These are phyloP conservation scores for Columba guinea DNA, from an alignment of 2,797 vertebrate genomes.

Conservation along the genomic window DNA sequence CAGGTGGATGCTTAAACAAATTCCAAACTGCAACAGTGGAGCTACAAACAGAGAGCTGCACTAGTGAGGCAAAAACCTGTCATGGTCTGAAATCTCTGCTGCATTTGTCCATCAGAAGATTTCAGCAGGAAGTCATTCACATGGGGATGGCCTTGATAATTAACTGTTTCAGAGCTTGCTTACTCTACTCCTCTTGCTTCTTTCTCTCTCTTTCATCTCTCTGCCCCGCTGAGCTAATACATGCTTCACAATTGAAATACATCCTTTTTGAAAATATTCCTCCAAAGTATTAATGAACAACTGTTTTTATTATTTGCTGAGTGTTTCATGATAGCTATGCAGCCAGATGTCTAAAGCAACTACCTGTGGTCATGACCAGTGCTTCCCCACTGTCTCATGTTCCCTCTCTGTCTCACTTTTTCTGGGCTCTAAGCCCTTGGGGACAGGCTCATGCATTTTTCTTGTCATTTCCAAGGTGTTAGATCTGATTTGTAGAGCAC, in stretches of 20 bases:
- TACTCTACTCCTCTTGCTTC: background rate
- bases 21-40: background rate
- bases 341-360: background rate
- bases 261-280: background rate
- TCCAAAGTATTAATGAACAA: constrained; percentile 32
- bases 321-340: background rate
- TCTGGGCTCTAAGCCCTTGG: background rate
- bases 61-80: background rate
- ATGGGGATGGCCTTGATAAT: background rate
- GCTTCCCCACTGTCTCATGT: background rate
- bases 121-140: background rate
- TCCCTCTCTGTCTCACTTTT: background rate
- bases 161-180: background rate
- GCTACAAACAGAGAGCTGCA: background rate
- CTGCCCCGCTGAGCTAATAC: background rate
- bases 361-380: background rate
- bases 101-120: background rate
- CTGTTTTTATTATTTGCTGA: constrained; percentile 32
- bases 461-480: background rate
- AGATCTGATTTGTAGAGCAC: background rate
- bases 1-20: background rate
- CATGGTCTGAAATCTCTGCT: background rate
- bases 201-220: background rate
- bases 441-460: background rate
- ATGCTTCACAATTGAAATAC: background rate